Evolutionary conservation across 2,888 invertebrate genomes (phyloP), one percentile per base, ranked within the genome.

Genomic region (Drosophila quasianomalipes): DNA sequence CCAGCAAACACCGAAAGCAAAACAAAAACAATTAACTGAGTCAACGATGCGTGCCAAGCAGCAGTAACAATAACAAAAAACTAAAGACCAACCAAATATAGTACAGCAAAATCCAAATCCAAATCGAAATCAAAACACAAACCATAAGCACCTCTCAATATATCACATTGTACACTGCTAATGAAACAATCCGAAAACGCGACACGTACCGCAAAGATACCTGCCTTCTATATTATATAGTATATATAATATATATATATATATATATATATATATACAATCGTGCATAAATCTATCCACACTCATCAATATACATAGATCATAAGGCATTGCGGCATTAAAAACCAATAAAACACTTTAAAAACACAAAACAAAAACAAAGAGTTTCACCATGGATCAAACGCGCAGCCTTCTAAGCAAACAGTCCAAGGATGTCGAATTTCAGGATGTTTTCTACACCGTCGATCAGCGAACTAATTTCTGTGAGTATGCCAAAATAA

Each of bases 391-490:
- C 37, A 85, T 85, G 83, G 90, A 85, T 4, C 72, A 75, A 71
- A 72, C 81, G 59, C 86, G 83, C 74, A 90, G 71, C 63, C 74
- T 79, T 26, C 69, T 74, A 9, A 70, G 83, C 66, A 91, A 91
- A 62, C 82, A 85, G 55, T 84, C 91, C 28, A 92, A 92, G 85
- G 92, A 93, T 89, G 93, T 93, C 60, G 93, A 93, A 72, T 93
- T 93, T 74, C 93, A 93, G 89, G 93, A 93, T 83, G 89, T 93
- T 59, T 91, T 84, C 76, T 93, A 93, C 54, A 91, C 91, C n/a
- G 91, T 93, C 5, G 90, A 90, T 69, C 82, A 91, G 70, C 91
- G 89, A 53, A 91, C 88, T 57, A 91, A 87, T 75, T 91, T 90
- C 69, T 85, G 93, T 93, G 81, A 93, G 93, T 89, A 71, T 22